Conservation (phyloP, 2,797 vertebrate genomes). For the Hyperoplus lanceolatus region DNA sequence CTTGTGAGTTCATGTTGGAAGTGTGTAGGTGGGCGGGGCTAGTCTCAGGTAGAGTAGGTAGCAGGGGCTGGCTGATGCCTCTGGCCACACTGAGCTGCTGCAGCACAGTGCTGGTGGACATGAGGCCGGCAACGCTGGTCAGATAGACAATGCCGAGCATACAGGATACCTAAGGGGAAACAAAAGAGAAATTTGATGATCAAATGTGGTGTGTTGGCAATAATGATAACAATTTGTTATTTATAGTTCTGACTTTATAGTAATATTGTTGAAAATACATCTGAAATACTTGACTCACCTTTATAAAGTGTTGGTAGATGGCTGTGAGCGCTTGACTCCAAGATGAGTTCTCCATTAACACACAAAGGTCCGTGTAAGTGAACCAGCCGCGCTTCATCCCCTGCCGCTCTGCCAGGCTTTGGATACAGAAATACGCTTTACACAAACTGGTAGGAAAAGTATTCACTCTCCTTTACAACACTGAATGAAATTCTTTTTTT, state of each 20-base stretch:
- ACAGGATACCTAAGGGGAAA: conserved; percentile 88
- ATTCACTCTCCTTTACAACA: neutral
- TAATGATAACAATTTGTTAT: neutral
- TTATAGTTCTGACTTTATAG: neutral
- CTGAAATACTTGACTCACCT: conserved; percentile 82
- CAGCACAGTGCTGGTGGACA: conserved; percentile 87
- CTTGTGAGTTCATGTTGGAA: conserved; percentile 53
- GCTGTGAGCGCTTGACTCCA: conserved; percentile 91
- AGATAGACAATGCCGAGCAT: conserved; percentile 93
- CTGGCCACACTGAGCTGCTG: conserved; percentile 87
- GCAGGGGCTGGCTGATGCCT: conserved; percentile 25
- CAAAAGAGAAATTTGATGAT: neutral
- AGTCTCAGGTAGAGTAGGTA: conserved; percentile 30
- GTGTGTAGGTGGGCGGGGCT: conserved; percentile 48
- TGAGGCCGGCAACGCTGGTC: conserved; percentile 90
- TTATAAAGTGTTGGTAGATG: conserved; percentile 92
- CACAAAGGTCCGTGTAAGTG: conserved; percentile 96
- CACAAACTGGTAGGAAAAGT: neutral
- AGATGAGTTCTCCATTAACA: conserved; percentile 92
- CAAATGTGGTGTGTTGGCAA: neutral
- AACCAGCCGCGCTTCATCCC: conserved; percentile 96
- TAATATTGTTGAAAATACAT: neutral
- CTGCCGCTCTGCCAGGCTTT: conserved; percentile 93
- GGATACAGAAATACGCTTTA: conserved; percentile 8
- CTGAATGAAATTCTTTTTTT: neutral